Conservation (phyloP, 2,113 vertebrate genomes). For the Pao palembangensis region DNA sequence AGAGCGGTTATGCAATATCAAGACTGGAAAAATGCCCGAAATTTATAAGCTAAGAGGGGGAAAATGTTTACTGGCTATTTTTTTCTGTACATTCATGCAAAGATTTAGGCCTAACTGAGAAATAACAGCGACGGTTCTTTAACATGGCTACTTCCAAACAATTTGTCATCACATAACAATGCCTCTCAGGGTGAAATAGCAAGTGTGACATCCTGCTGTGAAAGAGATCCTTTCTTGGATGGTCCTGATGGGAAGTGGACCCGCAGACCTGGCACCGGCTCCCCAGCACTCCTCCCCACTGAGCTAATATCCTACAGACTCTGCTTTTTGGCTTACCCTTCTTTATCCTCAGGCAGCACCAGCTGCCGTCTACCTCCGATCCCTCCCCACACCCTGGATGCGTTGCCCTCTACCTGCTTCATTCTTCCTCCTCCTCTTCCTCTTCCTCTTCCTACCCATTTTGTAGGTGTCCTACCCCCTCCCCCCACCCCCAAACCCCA, state of each 20-base stretch:
- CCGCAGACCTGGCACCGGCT: constrained; percentile 40
- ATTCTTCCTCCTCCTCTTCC: constrained; percentile 33
- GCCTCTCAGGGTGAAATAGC: background rate
- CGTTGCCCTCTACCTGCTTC: constrained; percentile 49
- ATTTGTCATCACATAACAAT: background rate
- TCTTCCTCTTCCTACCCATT: constrained; percentile 10
- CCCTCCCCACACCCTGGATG: constrained; percentile 45
- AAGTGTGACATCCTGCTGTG: too few relatives aligned
- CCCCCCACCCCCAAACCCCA: background rate
- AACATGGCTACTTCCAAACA: too few relatives aligned
- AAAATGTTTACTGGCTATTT: too few relatives aligned
- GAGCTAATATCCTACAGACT: constrained; percentile 59
- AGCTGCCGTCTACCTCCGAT: constrained; percentile 62
- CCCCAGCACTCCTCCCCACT: constrained; percentile 35
- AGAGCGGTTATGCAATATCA: too few relatives aligned
- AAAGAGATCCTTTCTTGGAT: constrained; percentile 25
- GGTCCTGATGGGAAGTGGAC: constrained; percentile 38
- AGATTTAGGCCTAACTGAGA: too few relatives aligned
- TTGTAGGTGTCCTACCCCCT: constrained; percentile 30
- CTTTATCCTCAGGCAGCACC: constrained; percentile 65
- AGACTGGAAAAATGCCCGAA: too few relatives aligned
- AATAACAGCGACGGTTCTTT: too few relatives aligned
- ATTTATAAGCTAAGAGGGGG: too few relatives aligned
- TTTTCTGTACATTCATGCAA: too few relatives aligned
- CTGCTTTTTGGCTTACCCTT: constrained; percentile 56